Base-by-base conservation (phyloP, 2,888 invertebrate genomes). In the Suillia variegata region DNA sequence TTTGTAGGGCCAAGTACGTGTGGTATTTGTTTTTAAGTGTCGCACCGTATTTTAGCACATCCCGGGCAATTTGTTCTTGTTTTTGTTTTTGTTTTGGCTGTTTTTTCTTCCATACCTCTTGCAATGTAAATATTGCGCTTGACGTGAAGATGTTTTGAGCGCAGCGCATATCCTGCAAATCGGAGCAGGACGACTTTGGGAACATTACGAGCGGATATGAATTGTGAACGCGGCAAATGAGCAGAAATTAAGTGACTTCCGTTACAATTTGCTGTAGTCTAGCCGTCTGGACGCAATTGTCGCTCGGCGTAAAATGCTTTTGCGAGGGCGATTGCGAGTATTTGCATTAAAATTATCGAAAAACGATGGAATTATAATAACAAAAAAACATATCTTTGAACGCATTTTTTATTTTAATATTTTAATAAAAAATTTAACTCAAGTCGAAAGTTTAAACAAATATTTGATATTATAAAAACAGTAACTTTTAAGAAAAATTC, bases 211-310 rank as follows among this genome's bases (percentile, higher is more conserved):
- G 59, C 76, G 77, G 75, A 76, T 77, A 77, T 77, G 73, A 76
- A 69, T 74, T 75, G 73, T 73, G 68, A 76, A 67, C 70, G 72
- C 68, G 67, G 69, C 73, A 73, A 77, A 74, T 69, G 72, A 70
- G 75, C 70, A 67, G 69, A 79, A 78, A 78, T 80, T 78, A 77
- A 78, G 74, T 73, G 71, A 80, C 79, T 79, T 80, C 80, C 79
- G 80, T 73, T 75, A 70, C 70, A 74, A 69, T 66, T 64, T 67
- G 63, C 62, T 60, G 61, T 59, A 61, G 79, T 78, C 78, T 78
- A 76, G 78, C 78, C 78, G 78, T 78, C 79, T 79, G 76, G 76
- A 51, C 66, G 56, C 54, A 64, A 68, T 71, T 45, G 45, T 45
- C 20, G 4, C 38, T n/a, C n/a, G 6, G 15, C 38, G 6, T 12